These are phyloP conservation scores for Fissipunctia ypsillon DNA, from an alignment of 2,888 invertebrate genomes.

Conservation along the genomic window DNA sequence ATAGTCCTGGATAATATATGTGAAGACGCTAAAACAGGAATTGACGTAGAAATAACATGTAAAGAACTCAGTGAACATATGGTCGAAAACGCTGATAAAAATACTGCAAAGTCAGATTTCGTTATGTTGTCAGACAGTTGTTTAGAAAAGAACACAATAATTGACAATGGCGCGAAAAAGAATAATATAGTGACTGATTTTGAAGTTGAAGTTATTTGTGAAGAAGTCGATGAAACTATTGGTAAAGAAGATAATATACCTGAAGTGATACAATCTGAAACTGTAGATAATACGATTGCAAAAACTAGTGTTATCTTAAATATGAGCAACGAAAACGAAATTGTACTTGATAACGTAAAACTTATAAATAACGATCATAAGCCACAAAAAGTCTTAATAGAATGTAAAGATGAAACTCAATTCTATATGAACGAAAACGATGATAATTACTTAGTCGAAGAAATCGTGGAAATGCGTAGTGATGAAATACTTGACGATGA, in stretches of 20 bases:
- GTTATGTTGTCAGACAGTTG: neutral
- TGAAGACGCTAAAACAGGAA: neutral
- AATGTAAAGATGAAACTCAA: neutral
- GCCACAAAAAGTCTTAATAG: neutral
- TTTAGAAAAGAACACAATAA: neutral
- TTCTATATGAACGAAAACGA: slow-evolving; percentile 3
- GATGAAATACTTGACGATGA: slow-evolving; percentile 48
- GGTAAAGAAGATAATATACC: neutral
- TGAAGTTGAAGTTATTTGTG: slow-evolving; percentile 25
- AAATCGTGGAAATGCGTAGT: slow-evolving; percentile 36
- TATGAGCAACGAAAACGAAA: neutral
- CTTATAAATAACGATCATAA: neutral
- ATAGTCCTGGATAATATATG: neutral
- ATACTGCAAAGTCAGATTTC: neutral
- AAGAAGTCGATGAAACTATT: slow-evolving; percentile 24
- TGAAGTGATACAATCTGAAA: slow-evolving; percentile 1
- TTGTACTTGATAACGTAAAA: slow-evolving; percentile 19
- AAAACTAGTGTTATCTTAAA: neutral
- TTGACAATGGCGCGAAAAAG: neutral
- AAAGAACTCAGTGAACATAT: neutral
- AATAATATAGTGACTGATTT: slow-evolving; percentile 6
- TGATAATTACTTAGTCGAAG: slow-evolving; percentile 34
- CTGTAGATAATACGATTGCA: neutral
- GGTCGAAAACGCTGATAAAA: neutral
- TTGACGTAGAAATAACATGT: neutral